Percentiles rank a stretch among this genome's conserved stretches.
Evolutionary conservation across 2,113 vertebrate species (phyloP).

Genomic region (Pantherophis guttatus): DNA sequence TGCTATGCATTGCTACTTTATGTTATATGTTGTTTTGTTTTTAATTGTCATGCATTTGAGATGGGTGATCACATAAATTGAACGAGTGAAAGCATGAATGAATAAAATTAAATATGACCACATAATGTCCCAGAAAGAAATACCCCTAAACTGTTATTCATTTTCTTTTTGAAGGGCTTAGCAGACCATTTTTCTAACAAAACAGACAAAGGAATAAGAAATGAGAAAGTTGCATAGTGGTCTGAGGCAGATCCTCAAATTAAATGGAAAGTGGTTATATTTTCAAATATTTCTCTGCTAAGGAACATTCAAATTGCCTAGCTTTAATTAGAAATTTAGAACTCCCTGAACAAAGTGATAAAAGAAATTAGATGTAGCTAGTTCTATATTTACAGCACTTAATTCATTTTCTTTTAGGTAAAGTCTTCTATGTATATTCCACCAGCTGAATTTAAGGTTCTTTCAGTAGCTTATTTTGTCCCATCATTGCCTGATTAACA

Average conservation of each 20-base stretch:
- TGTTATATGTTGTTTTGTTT: not conserved
- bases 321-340: conserved; percentile 59
- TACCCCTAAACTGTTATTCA: not conserved
- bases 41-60: not conserved
- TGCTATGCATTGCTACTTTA: not conserved
- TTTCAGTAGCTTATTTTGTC: not conserved
- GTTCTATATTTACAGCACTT: conserved; percentile 48
- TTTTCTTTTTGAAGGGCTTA: not conserved
- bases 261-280: conserved; percentile 42
- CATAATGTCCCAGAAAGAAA: not conserved
- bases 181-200: not conserved
- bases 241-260: conserved; percentile 42
- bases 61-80: not conserved
- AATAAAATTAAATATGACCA: not conserved
- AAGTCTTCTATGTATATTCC: conserved; percentile 22
- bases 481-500: not conserved
- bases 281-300: conserved; percentile 43
- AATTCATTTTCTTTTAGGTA: conserved; percentile 52
- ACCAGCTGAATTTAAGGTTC: not conserved
- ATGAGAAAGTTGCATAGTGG: conserved; percentile 34
- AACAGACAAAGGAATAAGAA: conserved; percentile 17
- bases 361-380: conserved; percentile 10
- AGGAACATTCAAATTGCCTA: conserved; percentile 60
- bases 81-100: not conserved
- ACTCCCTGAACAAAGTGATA: conserved; percentile 47